These are phyloP conservation scores for Tiliacea aurago DNA, from an alignment of 2,888 invertebrate species.

Conservation along the genomic window DNA sequence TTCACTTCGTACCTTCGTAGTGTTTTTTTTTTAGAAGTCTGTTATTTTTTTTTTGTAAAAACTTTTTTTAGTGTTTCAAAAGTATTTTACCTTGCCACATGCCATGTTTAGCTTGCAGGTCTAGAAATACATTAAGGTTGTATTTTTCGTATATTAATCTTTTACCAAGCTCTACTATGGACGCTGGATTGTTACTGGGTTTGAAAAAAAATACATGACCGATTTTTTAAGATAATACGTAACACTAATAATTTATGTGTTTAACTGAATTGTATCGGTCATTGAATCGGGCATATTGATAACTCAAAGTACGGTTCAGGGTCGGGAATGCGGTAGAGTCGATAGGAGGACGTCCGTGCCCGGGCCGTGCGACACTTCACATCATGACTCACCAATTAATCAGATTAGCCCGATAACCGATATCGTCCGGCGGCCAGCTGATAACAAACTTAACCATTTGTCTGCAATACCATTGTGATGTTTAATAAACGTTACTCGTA, in stretches of 20 bases:
- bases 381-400: conserved; percentile 84
- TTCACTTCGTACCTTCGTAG: no score
- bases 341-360: conserved; percentile 70
- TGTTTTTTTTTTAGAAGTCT: no score
- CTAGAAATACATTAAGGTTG: conserved; percentile 20
- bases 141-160: conserved; percentile 11
- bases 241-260: conserved; percentile 18
- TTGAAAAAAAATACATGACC: not conserved
- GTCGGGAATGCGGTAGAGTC: conserved; percentile 68
- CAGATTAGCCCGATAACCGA: conserved; percentile 83
- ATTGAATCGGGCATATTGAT: conserved; percentile 63
- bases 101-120: conserved; percentile 3
- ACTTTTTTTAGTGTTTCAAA: conserved; percentile 17
- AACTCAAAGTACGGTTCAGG: conserved; percentile 73
- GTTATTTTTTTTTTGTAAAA: no score
- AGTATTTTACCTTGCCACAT: not conserved
- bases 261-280: conserved; percentile 44
- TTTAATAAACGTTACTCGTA: conserved; percentile 55
- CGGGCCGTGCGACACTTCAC: conserved; percentile 70
- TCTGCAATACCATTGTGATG: conserved; percentile 58
- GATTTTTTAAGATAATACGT: conserved; percentile 6
- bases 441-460: conserved; percentile 67
- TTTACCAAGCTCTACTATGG: not conserved
- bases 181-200: no score
- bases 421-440: conserved; percentile 75